phyloP scores from a whole-genome alignment of 2,888 invertebrate genomes.

The Noctua janthe region DNA sequence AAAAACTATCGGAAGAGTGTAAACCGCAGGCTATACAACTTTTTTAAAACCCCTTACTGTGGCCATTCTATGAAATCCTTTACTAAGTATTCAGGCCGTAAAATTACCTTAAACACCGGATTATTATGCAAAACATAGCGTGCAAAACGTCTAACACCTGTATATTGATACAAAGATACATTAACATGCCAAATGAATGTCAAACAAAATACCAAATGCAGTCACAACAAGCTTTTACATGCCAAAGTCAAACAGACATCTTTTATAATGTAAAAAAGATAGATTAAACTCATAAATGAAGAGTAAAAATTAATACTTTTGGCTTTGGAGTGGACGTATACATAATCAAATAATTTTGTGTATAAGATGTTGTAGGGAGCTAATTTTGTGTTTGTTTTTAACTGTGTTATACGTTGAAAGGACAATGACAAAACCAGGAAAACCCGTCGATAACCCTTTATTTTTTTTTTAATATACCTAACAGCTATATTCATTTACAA shows the following conservation, averaged over 20 bases:
- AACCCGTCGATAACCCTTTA: not conserved
- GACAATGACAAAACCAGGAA: not conserved
- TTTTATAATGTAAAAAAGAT: not conserved
- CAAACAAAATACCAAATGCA: not conserved
- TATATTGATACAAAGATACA: not conserved
- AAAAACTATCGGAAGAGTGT: not conserved
- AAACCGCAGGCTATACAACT: not conserved
- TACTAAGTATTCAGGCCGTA: not conserved
- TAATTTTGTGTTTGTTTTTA: not conserved
- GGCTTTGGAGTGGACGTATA: not conserved
- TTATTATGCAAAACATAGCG: slow-evolving; percentile 31
- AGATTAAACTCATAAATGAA: not conserved
- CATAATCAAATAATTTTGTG: not conserved
- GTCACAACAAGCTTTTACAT: slow-evolving; percentile 10
- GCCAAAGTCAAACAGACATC: not conserved
- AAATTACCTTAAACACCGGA: not conserved
- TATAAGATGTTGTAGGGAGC: not conserved
- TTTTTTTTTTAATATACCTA: too few relatives aligned
- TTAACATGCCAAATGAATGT: not conserved
- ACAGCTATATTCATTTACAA: not conserved
- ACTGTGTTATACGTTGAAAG: not conserved
- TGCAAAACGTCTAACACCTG: not conserved
- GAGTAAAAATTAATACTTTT: not conserved
- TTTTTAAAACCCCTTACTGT: not conserved
- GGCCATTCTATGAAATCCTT: not conserved